Evolutionary conservation across 2,797 vertebrate genomes (phyloP).

Genomic region (Muraenolepis orangiensis): DNA sequence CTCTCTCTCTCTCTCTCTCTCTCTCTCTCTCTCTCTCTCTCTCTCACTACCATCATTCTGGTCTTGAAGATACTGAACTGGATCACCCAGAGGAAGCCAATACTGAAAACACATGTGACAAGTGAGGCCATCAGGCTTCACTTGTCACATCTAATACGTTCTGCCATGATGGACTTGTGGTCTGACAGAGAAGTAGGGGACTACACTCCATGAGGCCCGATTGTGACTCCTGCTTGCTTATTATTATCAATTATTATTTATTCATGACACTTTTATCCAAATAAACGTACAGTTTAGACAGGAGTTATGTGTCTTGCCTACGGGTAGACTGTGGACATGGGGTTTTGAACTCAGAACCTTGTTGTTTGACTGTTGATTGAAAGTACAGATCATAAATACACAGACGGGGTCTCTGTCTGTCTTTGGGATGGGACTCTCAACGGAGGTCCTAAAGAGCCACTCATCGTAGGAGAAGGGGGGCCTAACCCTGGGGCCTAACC

Average conservation of each 20-base stretch:
- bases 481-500: no score
- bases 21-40: no score
- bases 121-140: neutral
- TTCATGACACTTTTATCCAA: neutral
- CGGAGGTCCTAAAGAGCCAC: no score
- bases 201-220: neutral
- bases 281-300: neutral
- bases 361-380: neutral
- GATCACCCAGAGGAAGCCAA: neutral
- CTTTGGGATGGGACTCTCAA: no score
- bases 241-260: neutral
- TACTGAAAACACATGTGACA: neutral
- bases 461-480: no score
- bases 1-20: no score
- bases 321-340: neutral
- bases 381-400: neutral
- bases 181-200: neutral
- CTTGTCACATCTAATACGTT: neutral
- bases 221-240: neutral
- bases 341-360: neutral
- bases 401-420: no score
- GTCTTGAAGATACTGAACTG: neutral
- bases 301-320: neutral
- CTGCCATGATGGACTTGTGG: neutral
- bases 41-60: neutral